Conservation (phyloP, 2,888 invertebrate genomes). For the Hofmannophila pseudospretella region DNA sequence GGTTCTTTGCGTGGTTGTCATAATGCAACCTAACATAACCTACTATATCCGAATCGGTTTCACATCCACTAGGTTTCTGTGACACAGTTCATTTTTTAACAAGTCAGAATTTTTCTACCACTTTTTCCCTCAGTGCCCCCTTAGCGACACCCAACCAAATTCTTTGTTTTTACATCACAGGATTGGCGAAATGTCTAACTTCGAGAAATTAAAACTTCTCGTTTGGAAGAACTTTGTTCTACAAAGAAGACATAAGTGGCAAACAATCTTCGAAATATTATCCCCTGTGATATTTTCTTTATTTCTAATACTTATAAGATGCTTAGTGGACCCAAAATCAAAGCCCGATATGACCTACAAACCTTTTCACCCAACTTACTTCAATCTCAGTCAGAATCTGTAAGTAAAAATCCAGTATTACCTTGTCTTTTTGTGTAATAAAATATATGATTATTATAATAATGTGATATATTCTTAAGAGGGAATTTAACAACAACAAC, state of each 20-base stretch:
- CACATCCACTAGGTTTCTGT: too few species aligned
- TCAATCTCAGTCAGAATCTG: conserved; percentile 44
- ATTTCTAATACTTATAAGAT: conserved; percentile 84
- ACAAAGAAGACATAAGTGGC: conserved; percentile 84
- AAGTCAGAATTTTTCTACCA: too few species aligned
- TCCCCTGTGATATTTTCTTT: conserved; percentile 83
- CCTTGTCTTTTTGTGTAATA: conserved; percentile 4
- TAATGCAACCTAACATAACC: too few species aligned
- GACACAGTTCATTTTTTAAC: too few species aligned
- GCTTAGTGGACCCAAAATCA: conserved; percentile 80
- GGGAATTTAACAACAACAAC: conserved; percentile 49
- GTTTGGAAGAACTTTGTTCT: conserved; percentile 91
- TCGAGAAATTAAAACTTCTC: conserved; percentile 82
- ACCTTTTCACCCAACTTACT: conserved; percentile 60
- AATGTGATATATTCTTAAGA: too few species aligned
- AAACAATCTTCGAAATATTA: conserved; percentile 84
- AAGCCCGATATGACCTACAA: conserved; percentile 51
- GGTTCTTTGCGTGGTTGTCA: too few species aligned
- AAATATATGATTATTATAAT: too few species aligned
- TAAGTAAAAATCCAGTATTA: neutral
- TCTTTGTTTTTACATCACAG: too few species aligned
- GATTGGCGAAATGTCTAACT: conserved; percentile 44
- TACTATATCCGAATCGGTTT: too few species aligned
- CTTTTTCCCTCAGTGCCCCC: too few species aligned
- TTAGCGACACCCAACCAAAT: too few species aligned